These are phyloP conservation scores for Otis tarda DNA, from an alignment of 2,113 vertebrate genomes.

Conservation along the genomic window DNA sequence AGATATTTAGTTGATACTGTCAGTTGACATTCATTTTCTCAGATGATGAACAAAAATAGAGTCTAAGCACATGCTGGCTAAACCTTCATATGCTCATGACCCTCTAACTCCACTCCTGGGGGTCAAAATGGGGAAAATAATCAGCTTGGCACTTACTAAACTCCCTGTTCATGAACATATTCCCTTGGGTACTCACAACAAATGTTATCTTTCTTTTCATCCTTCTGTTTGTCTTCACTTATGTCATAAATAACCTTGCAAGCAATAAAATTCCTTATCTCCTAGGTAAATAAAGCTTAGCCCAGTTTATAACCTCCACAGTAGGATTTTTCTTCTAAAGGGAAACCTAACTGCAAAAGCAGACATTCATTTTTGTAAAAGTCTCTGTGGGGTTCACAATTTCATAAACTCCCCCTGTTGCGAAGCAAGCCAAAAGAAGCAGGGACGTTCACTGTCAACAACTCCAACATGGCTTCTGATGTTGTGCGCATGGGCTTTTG, in stretches of 20 bases:
- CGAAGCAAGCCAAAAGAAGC: neutral
- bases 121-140: neutral
- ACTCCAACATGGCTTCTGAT: neutral
- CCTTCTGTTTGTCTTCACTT: neutral
- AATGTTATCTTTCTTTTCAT: slow-evolving; percentile 30
- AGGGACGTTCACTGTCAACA: neutral
- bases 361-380: neutral
- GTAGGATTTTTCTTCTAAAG: neutral
- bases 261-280: slow-evolving; percentile 39
- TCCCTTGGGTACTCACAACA: neutral
- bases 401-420: neutral
- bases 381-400: neutral
- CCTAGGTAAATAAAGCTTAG: slow-evolving; percentile 3
- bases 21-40: neutral
- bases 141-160: neutral
- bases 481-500: fast-evolving
- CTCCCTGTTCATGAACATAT: neutral
- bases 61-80: neutral
- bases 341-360: neutral
- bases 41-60: neutral
- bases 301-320: neutral
- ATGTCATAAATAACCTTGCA: slow-evolving; percentile 23
- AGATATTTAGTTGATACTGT: neutral
- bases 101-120: neutral
- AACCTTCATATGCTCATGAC: neutral